Base-by-base conservation (phyloP, 2,888 invertebrate species). In the Stenotaenia linearis region DNA sequence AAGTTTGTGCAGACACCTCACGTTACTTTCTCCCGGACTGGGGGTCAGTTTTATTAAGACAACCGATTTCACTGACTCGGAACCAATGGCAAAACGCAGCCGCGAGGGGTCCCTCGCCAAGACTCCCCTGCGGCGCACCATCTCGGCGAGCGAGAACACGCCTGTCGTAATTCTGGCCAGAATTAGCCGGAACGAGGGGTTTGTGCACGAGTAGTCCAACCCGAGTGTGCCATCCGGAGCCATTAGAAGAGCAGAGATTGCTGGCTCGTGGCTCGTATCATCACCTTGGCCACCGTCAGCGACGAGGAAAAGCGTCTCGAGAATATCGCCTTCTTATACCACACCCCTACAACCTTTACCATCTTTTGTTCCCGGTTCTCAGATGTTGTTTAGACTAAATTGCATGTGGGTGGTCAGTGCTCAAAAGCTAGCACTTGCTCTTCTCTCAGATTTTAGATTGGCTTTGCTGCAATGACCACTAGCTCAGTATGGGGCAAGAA, bases 161-260 rank as follows among this genome's bases (percentile, higher is more conserved):
- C 69, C 25, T 69, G 69, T 69, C 69, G 69, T 69, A 69, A 69
- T 69, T 69, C 69, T 69, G 25, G 9, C 69, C 69, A 69, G 28
- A 69, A 69, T 69, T 69, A 69, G 69, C 69, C 69, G 69, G 69
- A 69, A 69, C 69, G 69, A 69, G 69, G 69, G 69, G 69, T 69
- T 69, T 69, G 69, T 25, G 69, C 28, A 69, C 69, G 69, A 23
- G 69, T 69, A 69, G 69, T 69, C 69, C 25, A 69, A 69, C 69
- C 69, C 25, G 69, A 69, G 69, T 69, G 69, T 25, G 69, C 69
- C 69, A 69, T 69, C 69, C 69, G 69, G 69, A 69, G 69, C 69
- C 69, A 69, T 69, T 69, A 69, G 69, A 69, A 69, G 69, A 28
- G 69, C 69, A 69, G 69, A 69, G 69, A 69, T 69, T 69, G 69